Evolutionary conservation across 2,797 vertebrate species (phyloP).

Genomic region (Darevskia nairensis): DNA sequence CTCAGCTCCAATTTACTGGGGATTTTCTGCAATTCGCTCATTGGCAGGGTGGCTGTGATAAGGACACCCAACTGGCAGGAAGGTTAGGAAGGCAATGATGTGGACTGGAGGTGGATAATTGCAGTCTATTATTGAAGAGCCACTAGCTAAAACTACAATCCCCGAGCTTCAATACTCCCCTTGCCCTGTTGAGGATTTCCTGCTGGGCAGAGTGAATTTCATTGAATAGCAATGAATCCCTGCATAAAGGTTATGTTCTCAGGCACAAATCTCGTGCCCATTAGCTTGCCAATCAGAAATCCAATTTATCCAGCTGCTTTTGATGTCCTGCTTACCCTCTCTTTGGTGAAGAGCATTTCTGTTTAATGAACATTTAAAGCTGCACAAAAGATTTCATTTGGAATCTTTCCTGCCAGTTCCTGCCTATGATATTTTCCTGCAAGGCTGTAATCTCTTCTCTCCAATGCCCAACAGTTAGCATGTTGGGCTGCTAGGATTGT

Average conservation of each 20-base stretch:
- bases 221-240: conserved; percentile 11
- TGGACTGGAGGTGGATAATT: not conserved
- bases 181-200: conserved; percentile 27
- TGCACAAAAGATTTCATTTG: conserved; percentile 8
- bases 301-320: not conserved
- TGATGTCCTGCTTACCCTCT: not conserved
- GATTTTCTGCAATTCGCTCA: not conserved
- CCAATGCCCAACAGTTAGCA: not conserved
- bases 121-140: conserved; percentile 13
- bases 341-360: not conserved
- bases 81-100: not conserved
- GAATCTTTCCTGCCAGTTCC: conserved; percentile 11
- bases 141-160: not conserved
- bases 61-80: not conserved
- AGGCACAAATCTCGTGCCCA: not conserved
- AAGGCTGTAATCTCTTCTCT: not conserved
- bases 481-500: conserved; percentile 19
- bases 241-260: conserved; percentile 7
- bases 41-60: conserved; percentile 1
- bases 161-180: not conserved
- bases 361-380: not conserved
- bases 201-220: conserved; percentile 3
- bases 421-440: not conserved
- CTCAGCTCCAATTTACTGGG: not conserved
- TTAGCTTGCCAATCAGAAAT: conserved; percentile 20